These are phyloP conservation scores for Delia radicum DNA, from an alignment of 1,140 invertebrate genomes.

Conservation along the genomic window DNA sequence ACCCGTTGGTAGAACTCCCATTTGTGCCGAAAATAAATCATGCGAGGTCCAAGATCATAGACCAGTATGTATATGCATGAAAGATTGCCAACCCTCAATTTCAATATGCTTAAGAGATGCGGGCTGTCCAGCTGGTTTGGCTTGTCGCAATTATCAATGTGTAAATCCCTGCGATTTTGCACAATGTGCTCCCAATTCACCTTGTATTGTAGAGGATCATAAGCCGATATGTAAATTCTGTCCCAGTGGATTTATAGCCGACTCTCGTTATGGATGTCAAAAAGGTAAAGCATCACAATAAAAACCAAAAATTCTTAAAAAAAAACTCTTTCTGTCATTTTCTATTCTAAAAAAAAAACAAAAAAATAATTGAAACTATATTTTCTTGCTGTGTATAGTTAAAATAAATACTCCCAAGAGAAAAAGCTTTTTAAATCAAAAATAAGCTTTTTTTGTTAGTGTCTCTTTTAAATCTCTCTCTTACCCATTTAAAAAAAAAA, in stretches of 20 bases:
- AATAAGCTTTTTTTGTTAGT: not conserved
- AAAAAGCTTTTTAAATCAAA: not conserved
- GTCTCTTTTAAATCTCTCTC: not conserved
- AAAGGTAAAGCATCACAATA: conserved; percentile 76
- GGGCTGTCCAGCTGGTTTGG: conserved; percentile 79
- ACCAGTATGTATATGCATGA: conserved; percentile 80
- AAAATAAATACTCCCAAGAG: not conserved
- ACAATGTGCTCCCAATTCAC: conserved; percentile 75
- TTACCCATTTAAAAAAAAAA: not conserved
- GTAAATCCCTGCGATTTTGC: conserved; percentile 83
- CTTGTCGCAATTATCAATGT: conserved; percentile 86
- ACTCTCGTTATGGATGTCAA: conserved; percentile 87
- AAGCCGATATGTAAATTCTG: conserved; percentile 92
- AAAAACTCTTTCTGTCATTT: conserved; percentile 13
- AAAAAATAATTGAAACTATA: not conserved
- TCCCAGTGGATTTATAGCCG: conserved; percentile 83
- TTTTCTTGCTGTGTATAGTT: conserved; percentile 6
- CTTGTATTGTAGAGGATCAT: conserved; percentile 90
- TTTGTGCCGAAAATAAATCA: conserved; percentile 76
- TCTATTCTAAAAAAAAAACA: conserved; percentile 10
- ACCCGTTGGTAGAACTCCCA: conserved; percentile 59
- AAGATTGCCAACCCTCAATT: conserved; percentile 81
- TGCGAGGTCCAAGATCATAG: conserved; percentile 84
- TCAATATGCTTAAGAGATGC: conserved; percentile 86
- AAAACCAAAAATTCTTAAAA: conserved; percentile 31